These are phyloP conservation scores for Drosophila albomicans DNA, from an alignment of 1,140 invertebrate species.

Conservation along the genomic window DNA sequence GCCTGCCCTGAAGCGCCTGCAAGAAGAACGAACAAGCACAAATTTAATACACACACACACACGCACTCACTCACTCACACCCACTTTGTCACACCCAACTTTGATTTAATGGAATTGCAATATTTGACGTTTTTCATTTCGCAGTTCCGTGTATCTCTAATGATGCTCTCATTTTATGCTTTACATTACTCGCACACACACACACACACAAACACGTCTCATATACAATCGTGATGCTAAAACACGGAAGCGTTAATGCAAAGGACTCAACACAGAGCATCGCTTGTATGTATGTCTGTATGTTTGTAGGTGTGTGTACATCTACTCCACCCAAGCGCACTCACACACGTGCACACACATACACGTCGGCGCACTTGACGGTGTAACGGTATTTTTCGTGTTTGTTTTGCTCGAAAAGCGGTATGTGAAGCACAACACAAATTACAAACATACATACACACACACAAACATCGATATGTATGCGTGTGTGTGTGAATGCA, in stretches of 20 bases:
- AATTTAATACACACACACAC: conserved; percentile 6
- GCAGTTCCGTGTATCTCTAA: conserved; percentile 1
- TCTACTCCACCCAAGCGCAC: conserved; percentile 43
- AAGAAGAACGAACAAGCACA: conserved; percentile 1
- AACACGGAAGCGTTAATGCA: conserved; percentile 17
- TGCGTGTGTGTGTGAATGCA: conserved; percentile 8
- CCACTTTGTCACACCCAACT: too few species aligned
- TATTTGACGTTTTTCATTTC: conserved; percentile 14
- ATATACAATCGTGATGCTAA: conserved; percentile 1
- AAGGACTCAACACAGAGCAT: conserved; percentile 38
- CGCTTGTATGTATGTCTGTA: conserved; percentile 8
- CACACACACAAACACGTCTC: conserved; percentile 14
- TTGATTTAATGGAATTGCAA: conserved; percentile 6
- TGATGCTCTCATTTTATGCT: conserved; percentile 17
- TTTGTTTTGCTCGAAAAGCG: conserved; percentile 48
- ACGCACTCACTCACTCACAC: background rate
- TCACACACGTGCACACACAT: conserved; percentile 13
- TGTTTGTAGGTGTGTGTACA: conserved; percentile 14
- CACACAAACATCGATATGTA: background rate
- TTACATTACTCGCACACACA: conserved; percentile 8
- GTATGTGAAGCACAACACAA: conserved; percentile 27
- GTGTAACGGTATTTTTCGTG: conserved; percentile 57
- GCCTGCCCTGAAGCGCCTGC: background rate
- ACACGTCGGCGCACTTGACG: conserved; percentile 16
- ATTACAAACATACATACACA: conserved; percentile 7